Evolutionary conservation across 2,888 invertebrate genomes (phyloP).

Genomic region (Tetanocera ferruginea): DNA sequence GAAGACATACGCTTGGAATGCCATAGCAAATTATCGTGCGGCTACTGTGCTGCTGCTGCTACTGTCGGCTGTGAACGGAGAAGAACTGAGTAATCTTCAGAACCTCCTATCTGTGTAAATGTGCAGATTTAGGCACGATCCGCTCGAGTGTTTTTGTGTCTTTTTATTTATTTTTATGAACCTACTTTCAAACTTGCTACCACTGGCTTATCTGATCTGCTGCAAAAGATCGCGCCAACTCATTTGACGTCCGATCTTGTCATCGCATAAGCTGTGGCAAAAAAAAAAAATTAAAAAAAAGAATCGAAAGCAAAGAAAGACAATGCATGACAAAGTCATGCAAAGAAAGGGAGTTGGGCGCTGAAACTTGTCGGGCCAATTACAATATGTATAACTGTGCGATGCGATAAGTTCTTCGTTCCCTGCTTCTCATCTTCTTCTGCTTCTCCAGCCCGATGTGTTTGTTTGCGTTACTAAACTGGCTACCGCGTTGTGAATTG

Average conservation of each 20-base stretch:
- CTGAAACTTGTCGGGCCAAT: conserved; percentile 22
- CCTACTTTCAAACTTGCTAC: background rate
- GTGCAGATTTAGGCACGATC: conserved; percentile 31
- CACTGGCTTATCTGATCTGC: conserved; percentile 26
- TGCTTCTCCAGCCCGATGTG: background rate
- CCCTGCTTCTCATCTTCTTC: background rate
- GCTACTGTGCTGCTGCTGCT: conserved; percentile 58
- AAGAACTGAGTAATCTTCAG: background rate
- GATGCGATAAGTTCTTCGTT: background rate
- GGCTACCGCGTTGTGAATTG: conserved; percentile 29
- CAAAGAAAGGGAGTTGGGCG: background rate
- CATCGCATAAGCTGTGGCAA: background rate
- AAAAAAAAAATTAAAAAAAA: background rate
- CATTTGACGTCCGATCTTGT: conserved; percentile 15
- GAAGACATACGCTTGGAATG: conserved; percentile 70
- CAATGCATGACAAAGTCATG: background rate
- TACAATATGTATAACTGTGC: conserved; percentile 32
- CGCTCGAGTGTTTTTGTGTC: background rate
- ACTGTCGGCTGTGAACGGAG: background rate
- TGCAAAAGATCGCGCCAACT: conserved; percentile 30
- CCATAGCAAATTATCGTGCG: conserved; percentile 69
- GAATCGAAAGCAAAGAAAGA: background rate
- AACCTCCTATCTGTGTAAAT: background rate
- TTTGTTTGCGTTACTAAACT: conserved; percentile 21
- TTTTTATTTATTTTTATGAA: background rate